These are phyloP conservation scores for Enteromius fasciolatus DNA, from an alignment of 2,797 vertebrate species.

Conservation along the genomic window DNA sequence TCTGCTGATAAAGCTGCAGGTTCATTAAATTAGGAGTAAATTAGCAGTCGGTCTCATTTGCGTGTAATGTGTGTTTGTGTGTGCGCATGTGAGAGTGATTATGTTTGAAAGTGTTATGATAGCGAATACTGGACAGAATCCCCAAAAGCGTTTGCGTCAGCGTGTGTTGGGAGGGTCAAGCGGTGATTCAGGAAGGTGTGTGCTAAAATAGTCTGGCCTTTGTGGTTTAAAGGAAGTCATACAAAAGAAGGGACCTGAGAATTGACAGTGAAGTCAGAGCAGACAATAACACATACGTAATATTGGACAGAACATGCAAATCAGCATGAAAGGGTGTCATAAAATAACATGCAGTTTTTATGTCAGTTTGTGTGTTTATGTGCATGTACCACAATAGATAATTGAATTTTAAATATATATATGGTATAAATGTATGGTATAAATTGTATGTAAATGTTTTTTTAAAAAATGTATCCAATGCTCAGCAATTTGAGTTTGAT, in stretches of 20 bases:
- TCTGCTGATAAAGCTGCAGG: background rate
- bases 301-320: constrained; percentile 19
- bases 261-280: constrained; percentile 81
- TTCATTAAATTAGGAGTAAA: background rate
- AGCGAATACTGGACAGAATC: constrained; percentile 16
- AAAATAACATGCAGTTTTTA: background rate
- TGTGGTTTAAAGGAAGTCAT: constrained; percentile 74
- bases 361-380: background rate
- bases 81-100: background rate
- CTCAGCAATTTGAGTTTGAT: background rate
- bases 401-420: background rate
- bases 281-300: background rate
- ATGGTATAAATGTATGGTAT: background rate
- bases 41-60: background rate
- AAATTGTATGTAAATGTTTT: background rate
- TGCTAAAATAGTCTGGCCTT: constrained; percentile 73
- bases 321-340: background rate
- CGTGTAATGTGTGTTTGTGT: background rate
- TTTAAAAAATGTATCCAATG: background rate
- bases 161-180: constrained; percentile 21
- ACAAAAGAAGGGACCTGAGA: constrained; percentile 76
- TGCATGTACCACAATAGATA: background rate
- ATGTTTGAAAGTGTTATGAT: constrained; percentile 15
- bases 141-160: constrained; percentile 41
- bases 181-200: constrained; percentile 61